phyloP scores from a whole-genome alignment of 2,797 vertebrate genomes.

The Lycodopsis pacificus region DNA sequence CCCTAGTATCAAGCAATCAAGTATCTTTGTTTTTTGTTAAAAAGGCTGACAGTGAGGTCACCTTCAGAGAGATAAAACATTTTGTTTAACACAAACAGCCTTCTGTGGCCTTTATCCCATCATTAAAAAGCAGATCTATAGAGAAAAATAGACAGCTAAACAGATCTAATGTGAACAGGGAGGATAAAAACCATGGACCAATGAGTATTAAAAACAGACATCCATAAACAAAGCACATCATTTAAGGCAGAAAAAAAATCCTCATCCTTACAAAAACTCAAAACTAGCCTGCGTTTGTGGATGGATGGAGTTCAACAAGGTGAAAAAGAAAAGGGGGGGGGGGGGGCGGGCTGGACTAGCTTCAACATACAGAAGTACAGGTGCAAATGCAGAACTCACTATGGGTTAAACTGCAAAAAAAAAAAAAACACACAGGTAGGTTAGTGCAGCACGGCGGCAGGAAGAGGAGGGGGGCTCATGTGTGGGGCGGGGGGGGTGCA shows the following conservation, averaged over 20 bases:
- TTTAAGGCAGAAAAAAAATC: slow-evolving; percentile 22
- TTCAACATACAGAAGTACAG: slow-evolving; percentile 83
- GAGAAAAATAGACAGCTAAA: slow-evolving; percentile 9
- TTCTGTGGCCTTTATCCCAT: background rate
- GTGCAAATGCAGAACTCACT: slow-evolving; percentile 65
- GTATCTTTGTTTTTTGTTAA: background rate
- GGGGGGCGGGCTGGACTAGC: slow-evolving; percentile 35
- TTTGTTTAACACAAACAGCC: background rate
- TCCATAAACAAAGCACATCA: slow-evolving; percentile 41
- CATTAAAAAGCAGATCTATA: slow-evolving; percentile 20
- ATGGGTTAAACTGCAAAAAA: slow-evolving; percentile 57
- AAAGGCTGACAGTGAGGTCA: accelerated
- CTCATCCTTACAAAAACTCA: slow-evolving; percentile 29
- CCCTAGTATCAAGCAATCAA: background rate
- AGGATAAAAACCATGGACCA: slow-evolving; percentile 27
- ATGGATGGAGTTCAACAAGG: slow-evolving; percentile 34
- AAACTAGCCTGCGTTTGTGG: slow-evolving; percentile 31
- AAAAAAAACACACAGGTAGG: slow-evolving; percentile 67
- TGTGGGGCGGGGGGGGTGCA: slow-evolving; percentile 19
- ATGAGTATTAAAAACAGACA: slow-evolving; percentile 36
- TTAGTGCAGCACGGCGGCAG: slow-evolving; percentile 72
- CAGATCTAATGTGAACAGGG: slow-evolving; percentile 16
- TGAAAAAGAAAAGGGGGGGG: background rate
- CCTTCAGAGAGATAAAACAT: background rate
- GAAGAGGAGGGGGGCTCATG: slow-evolving; percentile 17